These are phyloP conservation scores for Marronus borbonicus DNA, from an alignment of 2,888 invertebrate species.

Conservation along the genomic window DNA sequence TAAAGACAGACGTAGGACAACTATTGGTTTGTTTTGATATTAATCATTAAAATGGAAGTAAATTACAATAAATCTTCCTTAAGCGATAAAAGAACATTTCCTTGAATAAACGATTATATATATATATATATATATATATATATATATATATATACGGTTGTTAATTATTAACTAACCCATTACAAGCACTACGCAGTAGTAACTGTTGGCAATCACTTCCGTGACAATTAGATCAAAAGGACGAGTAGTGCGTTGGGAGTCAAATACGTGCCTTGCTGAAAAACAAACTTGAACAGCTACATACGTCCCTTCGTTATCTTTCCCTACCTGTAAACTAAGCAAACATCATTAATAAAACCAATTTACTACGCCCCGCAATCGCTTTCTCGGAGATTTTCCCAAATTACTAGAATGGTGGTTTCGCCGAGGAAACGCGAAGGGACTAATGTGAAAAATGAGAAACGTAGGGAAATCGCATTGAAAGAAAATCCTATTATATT, in stretches of 20 bases:
- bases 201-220: constrained; percentile 19
- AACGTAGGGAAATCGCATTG: constrained; percentile 44
- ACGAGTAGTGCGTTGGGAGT: constrained; percentile 16
- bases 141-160: neutral
- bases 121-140: too few relatives aligned
- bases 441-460: constrained; percentile 41
- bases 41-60: too few relatives aligned
- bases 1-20: too few relatives aligned
- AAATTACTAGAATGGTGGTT: constrained; percentile 28
- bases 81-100: too few relatives aligned
- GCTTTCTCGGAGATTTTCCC: constrained; percentile 43
- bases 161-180: neutral
- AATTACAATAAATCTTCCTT: too few relatives aligned
- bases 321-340: constrained; percentile 57
- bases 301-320: constrained; percentile 33
- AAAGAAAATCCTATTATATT: constrained; percentile 46
- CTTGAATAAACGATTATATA: too few relatives aligned
- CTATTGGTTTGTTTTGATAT: too few relatives aligned
- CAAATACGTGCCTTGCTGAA: constrained; percentile 23
- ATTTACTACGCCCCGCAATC: constrained; percentile 60
- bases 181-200: neutral
- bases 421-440: constrained; percentile 1
- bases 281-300: constrained; percentile 23
- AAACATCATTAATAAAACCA: constrained; percentile 70
- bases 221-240: constrained; percentile 31